Conservation (phyloP, 2,797 vertebrate genomes). For the Dicrostonyx torquatus region DNA sequence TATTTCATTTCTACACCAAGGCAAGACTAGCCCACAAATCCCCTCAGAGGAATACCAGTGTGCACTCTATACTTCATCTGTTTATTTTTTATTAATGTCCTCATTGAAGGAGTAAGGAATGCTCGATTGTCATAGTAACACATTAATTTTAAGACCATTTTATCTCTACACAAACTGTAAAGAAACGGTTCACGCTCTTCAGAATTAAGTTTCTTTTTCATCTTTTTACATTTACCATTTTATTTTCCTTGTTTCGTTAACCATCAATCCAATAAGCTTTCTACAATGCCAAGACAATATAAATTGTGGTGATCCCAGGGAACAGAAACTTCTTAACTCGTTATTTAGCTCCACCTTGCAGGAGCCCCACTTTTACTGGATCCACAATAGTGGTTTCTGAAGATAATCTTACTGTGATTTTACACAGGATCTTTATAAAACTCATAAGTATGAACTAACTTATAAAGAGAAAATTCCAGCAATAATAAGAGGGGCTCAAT, state of each 20-base stretch:
- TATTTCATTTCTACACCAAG: constrained; percentile 47
- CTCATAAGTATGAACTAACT: neutral
- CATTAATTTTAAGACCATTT: constrained; percentile 62
- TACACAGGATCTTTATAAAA: neutral
- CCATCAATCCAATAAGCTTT: neutral
- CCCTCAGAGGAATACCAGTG: neutral
- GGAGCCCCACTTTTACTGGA: neutral
- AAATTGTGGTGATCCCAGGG: neutral
- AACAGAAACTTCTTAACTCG: neutral
- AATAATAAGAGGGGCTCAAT: neutral
- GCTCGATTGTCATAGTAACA: constrained; percentile 65
- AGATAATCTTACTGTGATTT: neutral
- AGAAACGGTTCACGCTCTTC: neutral
- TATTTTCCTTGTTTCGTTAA: constrained; percentile 31
- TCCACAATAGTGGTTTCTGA: neutral
- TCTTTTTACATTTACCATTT: constrained; percentile 12
- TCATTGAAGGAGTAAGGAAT: constrained; percentile 53
- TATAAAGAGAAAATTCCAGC: neutral
- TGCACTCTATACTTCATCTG: constrained; percentile 15
- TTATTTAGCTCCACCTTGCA: neutral
- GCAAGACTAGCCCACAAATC: constrained; percentile 33
- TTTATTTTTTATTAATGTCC: constrained; percentile 66
- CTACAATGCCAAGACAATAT: neutral
- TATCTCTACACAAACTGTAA: constrained; percentile 57
- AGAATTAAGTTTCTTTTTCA: constrained; percentile 29